Evolutionary conservation across 2,113 vertebrate genomes (phyloP), one percentile per base, ranked within the genome.

Genomic region (Myxocyprinus asiaticus): DNA sequence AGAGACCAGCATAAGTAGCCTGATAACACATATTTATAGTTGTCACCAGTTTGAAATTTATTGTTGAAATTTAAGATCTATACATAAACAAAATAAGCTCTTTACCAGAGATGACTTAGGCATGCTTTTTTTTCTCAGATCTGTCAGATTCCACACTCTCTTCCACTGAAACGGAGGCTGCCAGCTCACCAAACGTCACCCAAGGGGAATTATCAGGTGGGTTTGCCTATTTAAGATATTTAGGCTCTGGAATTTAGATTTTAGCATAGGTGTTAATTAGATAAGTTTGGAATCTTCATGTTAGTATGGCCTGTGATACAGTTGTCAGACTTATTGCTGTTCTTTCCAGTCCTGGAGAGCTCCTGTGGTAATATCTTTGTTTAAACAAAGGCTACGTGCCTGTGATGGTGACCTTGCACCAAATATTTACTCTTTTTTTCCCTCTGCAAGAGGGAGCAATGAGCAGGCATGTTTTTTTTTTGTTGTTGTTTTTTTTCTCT

Each of bases 131-230:
- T 64, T 79, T 75, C 10, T 5, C 88, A 99, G 96, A 98, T 95
- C 95, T 98, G 80, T 98, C 97, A 68, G 96, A 99, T 95, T 98
- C 96, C 92, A 98, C 96, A 88, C 94, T 98, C 95, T 98, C 97
- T 92, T 98, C 98, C 96, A 98, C 97, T 98, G 98, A 98, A 97
- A 97, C 94, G 0, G 98, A 98, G 94, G 94, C 96, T 86, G 94
- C 94, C 86, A 95, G 93, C 92, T 96, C 95, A 33, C 96, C 95
- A 88, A 95, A 96, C 88, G 82, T 92, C 87, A 94, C 93, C 56
- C 94, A 94, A 3, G 95, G 96, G 89, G 95, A 98, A 86, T 97
- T 99, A 92, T 97, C 97, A 95, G 96, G 97, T 98, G 90, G 91
- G 96, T 91, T 66, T 84, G 77, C 75, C 81, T 12, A 42, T 75